A percentile compares a stretch with the other conserved stretches of the same genome.
These are phyloP conservation scores for Lypha dubia DNA, from an alignment of 2,888 invertebrate genomes.

Conservation along the genomic window DNA sequence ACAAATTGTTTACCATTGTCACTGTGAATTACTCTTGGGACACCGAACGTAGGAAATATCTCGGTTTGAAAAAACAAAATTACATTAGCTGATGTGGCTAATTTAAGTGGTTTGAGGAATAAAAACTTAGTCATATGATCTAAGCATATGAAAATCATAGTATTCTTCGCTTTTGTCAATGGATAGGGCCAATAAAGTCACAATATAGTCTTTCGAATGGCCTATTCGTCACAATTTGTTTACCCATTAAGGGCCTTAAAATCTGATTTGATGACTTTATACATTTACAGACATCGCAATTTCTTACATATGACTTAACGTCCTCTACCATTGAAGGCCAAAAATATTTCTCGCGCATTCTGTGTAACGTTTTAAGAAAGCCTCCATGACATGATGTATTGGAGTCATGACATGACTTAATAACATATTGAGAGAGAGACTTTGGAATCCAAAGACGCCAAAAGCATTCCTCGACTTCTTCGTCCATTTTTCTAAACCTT, in stretches of 20 bases:
- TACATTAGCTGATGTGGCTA: slow-evolving; percentile 28
- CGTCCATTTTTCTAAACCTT: background rate
- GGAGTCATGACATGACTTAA: slow-evolving; percentile 3
- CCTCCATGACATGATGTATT: background rate
- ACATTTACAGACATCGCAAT: too few species aligned
- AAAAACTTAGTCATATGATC: slow-evolving; percentile 10
- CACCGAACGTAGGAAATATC: slow-evolving; percentile 42
- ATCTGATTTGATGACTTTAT: background rate
- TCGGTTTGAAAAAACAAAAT: slow-evolving; percentile 32
- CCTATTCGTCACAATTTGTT: background rate
- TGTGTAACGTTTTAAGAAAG: background rate
- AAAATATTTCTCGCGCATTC: too few species aligned
- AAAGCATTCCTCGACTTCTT: background rate
- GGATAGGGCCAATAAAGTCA: background rate
- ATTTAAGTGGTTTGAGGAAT: slow-evolving; percentile 10
- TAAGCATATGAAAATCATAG: background rate
- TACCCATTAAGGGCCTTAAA: background rate
- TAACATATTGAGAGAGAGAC: background rate
- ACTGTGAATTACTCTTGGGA: background rate
- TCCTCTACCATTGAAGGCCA: too few species aligned
- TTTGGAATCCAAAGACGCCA: slow-evolving; percentile 5
- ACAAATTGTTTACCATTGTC: slow-evolving; percentile 59
- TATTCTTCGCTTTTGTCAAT: background rate
- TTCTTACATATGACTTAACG: too few species aligned
- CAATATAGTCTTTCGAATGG: slow-evolving; percentile 1